Evolutionary conservation across 2,797 vertebrate genomes (phyloP), one percentile per base, ranked within the genome.

Genomic region (Pterois miles): DNA sequence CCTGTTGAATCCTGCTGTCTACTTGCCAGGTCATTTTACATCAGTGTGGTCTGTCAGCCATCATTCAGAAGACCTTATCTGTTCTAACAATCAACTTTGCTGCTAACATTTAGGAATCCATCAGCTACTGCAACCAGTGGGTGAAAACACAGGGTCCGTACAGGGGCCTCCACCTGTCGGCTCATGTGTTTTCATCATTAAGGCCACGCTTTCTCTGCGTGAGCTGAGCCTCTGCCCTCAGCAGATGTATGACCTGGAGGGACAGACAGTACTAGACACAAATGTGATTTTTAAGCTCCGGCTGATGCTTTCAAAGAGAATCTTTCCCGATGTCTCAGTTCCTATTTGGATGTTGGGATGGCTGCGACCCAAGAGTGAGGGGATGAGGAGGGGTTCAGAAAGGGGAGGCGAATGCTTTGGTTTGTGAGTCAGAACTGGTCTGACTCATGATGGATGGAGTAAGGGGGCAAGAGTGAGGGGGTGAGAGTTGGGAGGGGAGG

Each of bases 371-470:
- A 40, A 34, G 46, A 68, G 36, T 6, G 31, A 73, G 68, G 56
- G 62, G 31, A 60, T 33, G 50, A 52, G 77, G 74, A 34, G 74
- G 67, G 65, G 68, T 16, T 48, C 31, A 22, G 59, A 5, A 63
- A 34, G 40, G 38, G 31, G 48, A 36, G 40, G 56, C 4, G 10
- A 74, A 83, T 78, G 73, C 74, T 86, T 86, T 53, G 62, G 84
- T 76, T 87, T 75, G 77, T 90, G 86, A 92, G 86, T 92, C 91
- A 91, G 81, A 80, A 76, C 60, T 7, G 25, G 71, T 76, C 65
- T 89, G 89, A 91, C 63, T 89, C 88, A 86, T 90, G 92, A 93
- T 93, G 90, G 91, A 93, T 91, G 92, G 65, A 74, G 54, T 63
- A 59, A 1, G 27, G 72, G 84, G 84, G 83, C 82, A 86, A 84